These are phyloP conservation scores for Molorchus minor DNA, from an alignment of 2,888 invertebrate genomes.

Conservation along the genomic window DNA sequence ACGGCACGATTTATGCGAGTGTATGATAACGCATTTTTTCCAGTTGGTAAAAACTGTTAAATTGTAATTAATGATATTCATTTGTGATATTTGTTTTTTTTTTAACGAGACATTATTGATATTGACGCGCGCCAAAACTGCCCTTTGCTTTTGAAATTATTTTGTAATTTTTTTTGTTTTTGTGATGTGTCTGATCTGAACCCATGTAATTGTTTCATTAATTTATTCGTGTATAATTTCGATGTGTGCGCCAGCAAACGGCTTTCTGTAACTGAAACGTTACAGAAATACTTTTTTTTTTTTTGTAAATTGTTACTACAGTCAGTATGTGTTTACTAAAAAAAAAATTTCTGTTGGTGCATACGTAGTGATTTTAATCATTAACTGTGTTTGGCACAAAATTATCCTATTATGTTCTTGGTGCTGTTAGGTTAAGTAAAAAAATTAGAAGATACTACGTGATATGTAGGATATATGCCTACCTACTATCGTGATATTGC, in stretches of 20 bases:
- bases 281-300: neutral
- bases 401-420: conserved; percentile 11
- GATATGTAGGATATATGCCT: conserved; percentile 9
- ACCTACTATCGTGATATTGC: too few relatives aligned
- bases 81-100: conserved; percentile 24
- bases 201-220: neutral
- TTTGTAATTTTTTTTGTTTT: neutral
- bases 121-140: neutral
- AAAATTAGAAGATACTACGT: conserved; percentile 16
- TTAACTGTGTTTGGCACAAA: conserved; percentile 5
- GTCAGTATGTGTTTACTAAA: neutral
- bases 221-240: conserved; percentile 3
- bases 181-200: conserved; percentile 18
- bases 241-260: too few relatives aligned
- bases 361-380: neutral
- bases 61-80: conserved; percentile 10
- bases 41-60: too few relatives aligned
- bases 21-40: too few relatives aligned
- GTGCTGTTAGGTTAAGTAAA: conserved; percentile 21
- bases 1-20: too few relatives aligned
- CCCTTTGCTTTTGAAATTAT: neutral
- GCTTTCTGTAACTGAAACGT: too few relatives aligned
- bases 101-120: conserved; percentile 1
- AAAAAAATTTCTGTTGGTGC: neutral
- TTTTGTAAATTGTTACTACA: neutral